Conservation (phyloP, 2,888 invertebrate genomes). For the Agrotis puta region DNA sequence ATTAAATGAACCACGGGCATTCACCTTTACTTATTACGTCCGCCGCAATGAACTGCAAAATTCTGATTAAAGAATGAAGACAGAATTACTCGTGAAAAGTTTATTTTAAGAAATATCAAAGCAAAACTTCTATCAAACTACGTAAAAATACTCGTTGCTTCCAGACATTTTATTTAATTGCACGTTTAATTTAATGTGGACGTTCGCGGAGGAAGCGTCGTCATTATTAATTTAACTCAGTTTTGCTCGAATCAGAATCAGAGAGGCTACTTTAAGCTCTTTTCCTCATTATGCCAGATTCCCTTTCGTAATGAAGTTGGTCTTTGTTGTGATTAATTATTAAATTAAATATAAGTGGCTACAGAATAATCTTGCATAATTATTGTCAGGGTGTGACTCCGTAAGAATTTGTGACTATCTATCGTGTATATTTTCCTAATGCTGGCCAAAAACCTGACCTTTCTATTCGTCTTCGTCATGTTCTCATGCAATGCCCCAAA, state of each 20-base stretch:
- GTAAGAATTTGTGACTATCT: neutral
- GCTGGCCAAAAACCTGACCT: neutral
- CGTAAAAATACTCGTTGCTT: constrained; percentile 35
- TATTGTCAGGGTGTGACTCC: neutral
- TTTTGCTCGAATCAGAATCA: constrained; percentile 49
- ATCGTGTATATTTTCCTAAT: neutral
- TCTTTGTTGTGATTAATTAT: constrained; percentile 33
- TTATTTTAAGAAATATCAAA: neutral
- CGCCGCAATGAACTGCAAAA: constrained; percentile 9
- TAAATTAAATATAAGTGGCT: constrained; percentile 12
- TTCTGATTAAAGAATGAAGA: neutral
- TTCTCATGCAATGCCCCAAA: neutral
- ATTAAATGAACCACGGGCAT: constrained; percentile 14
- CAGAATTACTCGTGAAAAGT: constrained; percentile 2
- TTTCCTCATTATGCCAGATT: constrained; percentile 41
- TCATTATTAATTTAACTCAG: constrained; percentile 55
- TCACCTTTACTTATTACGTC: constrained; percentile 6
- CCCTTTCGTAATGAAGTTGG: constrained; percentile 29
- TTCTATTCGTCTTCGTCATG: neutral
- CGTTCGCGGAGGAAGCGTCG: constrained; percentile 35
- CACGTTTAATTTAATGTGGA: constrained; percentile 51
- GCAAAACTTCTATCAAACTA: constrained; percentile 24
- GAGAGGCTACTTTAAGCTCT: constrained; percentile 39
- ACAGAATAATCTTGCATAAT: neutral
- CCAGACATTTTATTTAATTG: constrained; percentile 57